phyloP scores from a whole-genome alignment of 2,888 invertebrate genomes.

The Phengaris arion region DNA sequence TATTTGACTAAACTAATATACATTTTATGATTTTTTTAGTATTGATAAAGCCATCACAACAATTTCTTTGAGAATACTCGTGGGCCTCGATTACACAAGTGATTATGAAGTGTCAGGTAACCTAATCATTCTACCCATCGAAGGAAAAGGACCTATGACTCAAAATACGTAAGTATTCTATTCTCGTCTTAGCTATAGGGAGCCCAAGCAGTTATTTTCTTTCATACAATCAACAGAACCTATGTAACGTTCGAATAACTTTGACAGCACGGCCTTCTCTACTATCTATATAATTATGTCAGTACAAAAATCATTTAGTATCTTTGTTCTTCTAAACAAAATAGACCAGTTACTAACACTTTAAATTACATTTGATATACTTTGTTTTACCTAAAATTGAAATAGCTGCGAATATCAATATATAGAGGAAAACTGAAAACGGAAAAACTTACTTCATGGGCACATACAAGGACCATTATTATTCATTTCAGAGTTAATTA shows the following conservation, averaged over 20 bases:
- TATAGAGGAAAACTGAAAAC: background rate
- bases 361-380: too few species aligned
- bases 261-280: too few species aligned
- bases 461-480: background rate
- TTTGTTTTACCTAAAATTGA: background rate
- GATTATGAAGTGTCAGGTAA: background rate
- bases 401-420: background rate
- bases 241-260: too few species aligned
- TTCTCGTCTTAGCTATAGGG: background rate
- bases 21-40: background rate
- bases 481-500: background rate
- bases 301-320: too few species aligned
- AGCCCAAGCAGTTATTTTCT: too few species aligned
- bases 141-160: constrained; percentile 6
- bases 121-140: background rate
- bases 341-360: too few species aligned
- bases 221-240: too few species aligned
- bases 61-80: background rate
- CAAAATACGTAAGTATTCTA: background rate
- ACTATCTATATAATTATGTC: too few species aligned
- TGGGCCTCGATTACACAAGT: background rate
- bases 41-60: background rate
- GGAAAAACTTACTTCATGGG: background rate
- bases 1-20: too few species aligned
- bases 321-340: too few species aligned